A percentile compares a stretch with the other conserved stretches of the same genome.
Evolutionary conservation across 2,113 vertebrate species (phyloP).

Genomic region (Mobula birostris): DNA sequence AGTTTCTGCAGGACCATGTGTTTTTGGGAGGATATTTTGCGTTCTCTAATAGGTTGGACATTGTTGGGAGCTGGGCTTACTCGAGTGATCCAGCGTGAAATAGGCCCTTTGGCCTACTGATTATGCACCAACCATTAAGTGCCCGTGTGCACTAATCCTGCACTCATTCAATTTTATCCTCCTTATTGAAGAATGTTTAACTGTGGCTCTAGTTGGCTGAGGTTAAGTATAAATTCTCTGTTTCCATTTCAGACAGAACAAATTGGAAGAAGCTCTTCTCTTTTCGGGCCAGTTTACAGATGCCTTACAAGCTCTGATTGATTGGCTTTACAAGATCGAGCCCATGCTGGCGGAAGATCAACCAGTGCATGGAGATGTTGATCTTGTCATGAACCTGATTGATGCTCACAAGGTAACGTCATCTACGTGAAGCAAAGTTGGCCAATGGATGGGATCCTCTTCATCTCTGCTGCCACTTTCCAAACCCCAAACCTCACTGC

Average conservation of each 20-base stretch:
- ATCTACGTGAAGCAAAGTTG: no score
- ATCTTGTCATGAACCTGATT: slow-evolving; percentile 92
- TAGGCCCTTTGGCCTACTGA: no score
- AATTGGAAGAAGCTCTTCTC: slow-evolving; percentile 88
- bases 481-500: neutral
- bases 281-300: slow-evolving; percentile 97
- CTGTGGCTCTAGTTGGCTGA: neutral
- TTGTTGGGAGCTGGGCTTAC: neutral
- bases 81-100: no score
- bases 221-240: neutral
- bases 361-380: slow-evolving; percentile 91
- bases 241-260: slow-evolving; percentile 75
- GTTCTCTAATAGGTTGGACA: neutral
- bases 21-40: neutral
- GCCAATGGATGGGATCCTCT: neutral
- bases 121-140: no score
- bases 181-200: neutral
- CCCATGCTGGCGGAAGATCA: slow-evolving; percentile 95
- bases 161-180: no score
- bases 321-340: slow-evolving; percentile 93
- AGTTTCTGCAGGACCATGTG: neutral
- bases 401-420: slow-evolving; percentile 89
- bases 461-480: neutral
- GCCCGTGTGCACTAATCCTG: no score
- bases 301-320: slow-evolving; percentile 91